A percentile compares a stretch with the other conserved stretches of the same genome.
phyloP scores from a whole-genome alignment of 2,797 vertebrate genomes.

The Darevskia nairensis region DNA sequence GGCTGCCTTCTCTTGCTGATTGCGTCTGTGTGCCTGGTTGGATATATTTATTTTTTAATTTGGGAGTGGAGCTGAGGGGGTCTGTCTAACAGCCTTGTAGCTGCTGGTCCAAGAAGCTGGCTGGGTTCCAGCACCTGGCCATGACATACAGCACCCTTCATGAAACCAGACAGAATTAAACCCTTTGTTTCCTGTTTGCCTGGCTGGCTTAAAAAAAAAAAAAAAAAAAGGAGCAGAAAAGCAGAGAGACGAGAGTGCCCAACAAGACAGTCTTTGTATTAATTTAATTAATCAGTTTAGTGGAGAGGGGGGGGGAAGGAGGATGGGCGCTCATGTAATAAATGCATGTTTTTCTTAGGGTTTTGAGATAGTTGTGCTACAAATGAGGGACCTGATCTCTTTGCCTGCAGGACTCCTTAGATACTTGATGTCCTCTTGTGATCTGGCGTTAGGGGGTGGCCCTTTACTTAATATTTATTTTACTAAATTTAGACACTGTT shows the following conservation, averaged over 20 bases:
- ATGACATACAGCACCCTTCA: conserved; percentile 71
- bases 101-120: conserved; percentile 60
- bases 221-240: conserved; percentile 44
- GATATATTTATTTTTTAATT: conserved; percentile 8
- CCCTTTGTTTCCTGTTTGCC: conserved; percentile 81
- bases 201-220: conserved; percentile 45
- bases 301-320: conserved; percentile 52
- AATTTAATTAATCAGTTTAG: conserved; percentile 80
- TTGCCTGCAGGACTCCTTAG: not conserved
- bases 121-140: conserved; percentile 59
- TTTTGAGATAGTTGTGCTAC: not conserved
- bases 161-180: conserved; percentile 77
- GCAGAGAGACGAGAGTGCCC: conserved; percentile 63
- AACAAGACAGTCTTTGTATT: conserved; percentile 84
- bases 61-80: conserved; percentile 28
- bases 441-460: conserved; percentile 15
- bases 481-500: no score
- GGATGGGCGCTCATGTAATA: conserved; percentile 73
- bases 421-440: conserved; percentile 1
- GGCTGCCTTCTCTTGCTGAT: conserved; percentile 1
- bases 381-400: not conserved
- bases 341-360: conserved; percentile 73
- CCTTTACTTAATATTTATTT: no score
- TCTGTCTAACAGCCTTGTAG: conserved; percentile 55
- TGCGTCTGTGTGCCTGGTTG: not conserved